These are phyloP conservation scores for Dryococelus australis DNA, from an alignment of 2,888 invertebrate species.

Conservation along the genomic window DNA sequence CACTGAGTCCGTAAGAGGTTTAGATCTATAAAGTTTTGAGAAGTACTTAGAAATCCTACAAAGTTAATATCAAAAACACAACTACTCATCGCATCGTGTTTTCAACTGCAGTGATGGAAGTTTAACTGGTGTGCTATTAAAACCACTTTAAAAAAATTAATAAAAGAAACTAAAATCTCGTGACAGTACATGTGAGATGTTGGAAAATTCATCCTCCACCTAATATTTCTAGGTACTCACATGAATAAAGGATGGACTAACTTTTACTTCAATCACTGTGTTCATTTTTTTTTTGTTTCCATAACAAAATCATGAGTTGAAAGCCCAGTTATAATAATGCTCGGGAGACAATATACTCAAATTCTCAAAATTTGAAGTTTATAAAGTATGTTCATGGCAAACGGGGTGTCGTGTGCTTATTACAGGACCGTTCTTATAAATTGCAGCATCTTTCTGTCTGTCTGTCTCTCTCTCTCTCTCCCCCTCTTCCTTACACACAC, in stretches of 20 bases:
- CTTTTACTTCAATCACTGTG: background rate
- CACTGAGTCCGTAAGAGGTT: background rate
- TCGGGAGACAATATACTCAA: background rate
- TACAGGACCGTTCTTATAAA: background rate
- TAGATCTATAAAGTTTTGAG: background rate
- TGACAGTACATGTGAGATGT: background rate
- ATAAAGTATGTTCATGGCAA: background rate
- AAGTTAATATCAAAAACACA: too few relatives aligned
- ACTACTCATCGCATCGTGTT: background rate
- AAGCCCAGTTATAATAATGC: background rate
- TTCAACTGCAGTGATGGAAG: background rate
- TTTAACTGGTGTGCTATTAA: background rate
- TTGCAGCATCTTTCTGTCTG: background rate
- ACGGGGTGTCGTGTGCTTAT: background rate
- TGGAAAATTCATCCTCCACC: background rate
- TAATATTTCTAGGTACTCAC: background rate
- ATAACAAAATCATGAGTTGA: constrained; percentile 1
- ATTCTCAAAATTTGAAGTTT: background rate
- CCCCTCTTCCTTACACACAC: too few relatives aligned
- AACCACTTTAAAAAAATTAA: background rate
- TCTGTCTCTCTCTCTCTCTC: background rate
- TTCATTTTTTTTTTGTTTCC: constrained; percentile 7
- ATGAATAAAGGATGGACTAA: background rate
- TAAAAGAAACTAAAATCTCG: background rate
- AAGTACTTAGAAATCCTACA: background rate